These are phyloP conservation scores for Clamator glandarius DNA, from an alignment of 2,797 vertebrate species.

Conservation along the genomic window DNA sequence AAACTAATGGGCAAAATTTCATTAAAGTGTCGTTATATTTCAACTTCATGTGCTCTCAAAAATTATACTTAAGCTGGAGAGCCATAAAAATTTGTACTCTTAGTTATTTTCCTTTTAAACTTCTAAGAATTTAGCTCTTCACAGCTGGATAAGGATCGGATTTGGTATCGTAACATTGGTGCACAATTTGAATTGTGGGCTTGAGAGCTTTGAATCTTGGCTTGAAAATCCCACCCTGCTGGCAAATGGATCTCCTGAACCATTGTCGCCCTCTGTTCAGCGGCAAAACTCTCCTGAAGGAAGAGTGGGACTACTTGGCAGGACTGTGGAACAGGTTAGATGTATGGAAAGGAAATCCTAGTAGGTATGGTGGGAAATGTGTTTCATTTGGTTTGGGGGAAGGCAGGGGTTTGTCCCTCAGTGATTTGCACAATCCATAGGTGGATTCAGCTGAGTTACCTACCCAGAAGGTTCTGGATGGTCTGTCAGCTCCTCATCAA, in stretches of 20 bases:
- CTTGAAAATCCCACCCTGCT: not conserved
- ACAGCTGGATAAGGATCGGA: not conserved
- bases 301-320: not conserved
- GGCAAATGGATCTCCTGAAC: not conserved
- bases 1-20: not conserved
- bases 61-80: not conserved
- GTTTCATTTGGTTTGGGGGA: not conserved
- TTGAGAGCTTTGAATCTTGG: not conserved
- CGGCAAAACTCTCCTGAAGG: not conserved
- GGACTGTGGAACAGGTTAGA: not conserved
- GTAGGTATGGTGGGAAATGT: not conserved
- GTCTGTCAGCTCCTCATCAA: not conserved
- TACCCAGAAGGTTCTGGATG: not conserved
- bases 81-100: not conserved
- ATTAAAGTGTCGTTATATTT: not conserved
- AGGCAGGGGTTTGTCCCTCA: not conserved
- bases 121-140: not conserved
- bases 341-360: too few species aligned
- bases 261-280: not conserved
- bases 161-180: not conserved
- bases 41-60: not conserved
- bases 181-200: not conserved
- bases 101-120: not conserved
- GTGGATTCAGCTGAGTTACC: not conserved
- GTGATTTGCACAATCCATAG: not conserved